A percentile compares a stretch with the other conserved stretches of the same genome.
These are phyloP conservation scores for Macheiramphus alcinus DNA, from an alignment of 2,113 vertebrate species.

Conservation along the genomic window DNA sequence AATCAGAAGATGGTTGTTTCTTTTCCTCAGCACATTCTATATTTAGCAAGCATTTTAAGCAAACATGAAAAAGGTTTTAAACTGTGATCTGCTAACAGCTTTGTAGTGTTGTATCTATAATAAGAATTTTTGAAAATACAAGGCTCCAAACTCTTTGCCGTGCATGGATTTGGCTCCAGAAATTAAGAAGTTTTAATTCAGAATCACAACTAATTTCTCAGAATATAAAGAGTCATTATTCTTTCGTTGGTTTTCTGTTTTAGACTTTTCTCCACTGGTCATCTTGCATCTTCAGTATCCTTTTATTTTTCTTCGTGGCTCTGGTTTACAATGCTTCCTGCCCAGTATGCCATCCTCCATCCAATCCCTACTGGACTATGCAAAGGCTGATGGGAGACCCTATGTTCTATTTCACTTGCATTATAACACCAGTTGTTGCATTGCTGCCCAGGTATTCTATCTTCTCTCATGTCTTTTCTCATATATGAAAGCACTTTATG, in stretches of 20 bases:
- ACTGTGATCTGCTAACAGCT: neutral
- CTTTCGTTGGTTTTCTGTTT: neutral
- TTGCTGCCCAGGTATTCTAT: constrained; percentile 87
- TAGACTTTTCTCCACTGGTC: constrained; percentile 97
- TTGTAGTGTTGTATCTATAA: neutral
- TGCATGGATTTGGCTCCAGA: neutral
- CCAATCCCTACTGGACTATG: constrained; percentile 96
- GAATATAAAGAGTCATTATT: neutral
- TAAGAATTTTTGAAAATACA: neutral
- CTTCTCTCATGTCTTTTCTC: neutral
- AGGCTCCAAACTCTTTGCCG: neutral
- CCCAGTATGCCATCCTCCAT: constrained; percentile 88
- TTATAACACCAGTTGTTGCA: constrained; percentile 83
- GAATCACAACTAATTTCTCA: neutral
- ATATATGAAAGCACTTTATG: neutral
- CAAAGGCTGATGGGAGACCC: constrained; percentile 87
- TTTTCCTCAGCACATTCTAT: neutral
- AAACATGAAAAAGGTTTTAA: neutral
- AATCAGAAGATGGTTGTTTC: neutral
- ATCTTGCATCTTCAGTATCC: constrained; percentile 86
- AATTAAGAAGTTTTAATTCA: neutral
- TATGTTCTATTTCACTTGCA: constrained; percentile 88
- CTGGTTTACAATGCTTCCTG: constrained; percentile 91
- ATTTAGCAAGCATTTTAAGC: neutral
- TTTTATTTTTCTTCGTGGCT: constrained; percentile 88